Percentiles rank a stretch among this genome's conserved stretches.
These are phyloP conservation scores for Epicauta chinensis DNA, from an alignment of 1,140 invertebrate species.

Conservation along the genomic window DNA sequence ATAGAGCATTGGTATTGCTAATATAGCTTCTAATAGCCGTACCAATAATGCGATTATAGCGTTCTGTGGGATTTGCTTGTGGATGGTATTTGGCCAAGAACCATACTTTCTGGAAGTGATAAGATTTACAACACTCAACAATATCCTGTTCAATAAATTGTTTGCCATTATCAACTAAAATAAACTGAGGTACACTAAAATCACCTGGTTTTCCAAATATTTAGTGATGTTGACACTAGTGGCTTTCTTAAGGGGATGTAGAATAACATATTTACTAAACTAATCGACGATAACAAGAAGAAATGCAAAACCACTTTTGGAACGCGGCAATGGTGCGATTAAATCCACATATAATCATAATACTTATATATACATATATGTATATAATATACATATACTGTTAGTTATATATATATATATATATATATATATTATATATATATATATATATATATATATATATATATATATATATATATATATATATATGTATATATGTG, in stretches of 20 bases:
- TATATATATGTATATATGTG: too few species aligned
- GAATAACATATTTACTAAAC: conserved; percentile 19
- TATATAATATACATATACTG: too few species aligned
- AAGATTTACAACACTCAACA: background rate
- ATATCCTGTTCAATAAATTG: background rate
- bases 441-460: too few species aligned
- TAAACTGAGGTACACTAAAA: background rate
- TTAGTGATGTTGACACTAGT: background rate
- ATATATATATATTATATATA: too few species aligned
- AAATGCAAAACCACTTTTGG: conserved; percentile 25
- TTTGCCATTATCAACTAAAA: background rate
- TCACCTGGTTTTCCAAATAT: background rate
- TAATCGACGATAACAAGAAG: conserved; percentile 34
- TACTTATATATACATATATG: too few species aligned
- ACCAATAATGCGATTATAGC: conserved; percentile 6
- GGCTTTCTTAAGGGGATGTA: conserved; percentile 6
- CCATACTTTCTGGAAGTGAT: conserved; percentile 10
- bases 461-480: too few species aligned
- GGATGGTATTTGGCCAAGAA: conserved; percentile 2
- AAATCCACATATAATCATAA: too few species aligned
- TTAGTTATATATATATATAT: too few species aligned
- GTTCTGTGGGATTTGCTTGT: conserved; percentile 6
- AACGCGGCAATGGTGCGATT: conserved; percentile 33
- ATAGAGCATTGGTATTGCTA: too few species aligned
- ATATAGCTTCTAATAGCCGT: conserved; percentile 5